Evolutionary conservation across 1,140 invertebrate species (phyloP), one percentile per base, ranked within the genome.

Genomic region (Diachasma alloeum): DNA sequence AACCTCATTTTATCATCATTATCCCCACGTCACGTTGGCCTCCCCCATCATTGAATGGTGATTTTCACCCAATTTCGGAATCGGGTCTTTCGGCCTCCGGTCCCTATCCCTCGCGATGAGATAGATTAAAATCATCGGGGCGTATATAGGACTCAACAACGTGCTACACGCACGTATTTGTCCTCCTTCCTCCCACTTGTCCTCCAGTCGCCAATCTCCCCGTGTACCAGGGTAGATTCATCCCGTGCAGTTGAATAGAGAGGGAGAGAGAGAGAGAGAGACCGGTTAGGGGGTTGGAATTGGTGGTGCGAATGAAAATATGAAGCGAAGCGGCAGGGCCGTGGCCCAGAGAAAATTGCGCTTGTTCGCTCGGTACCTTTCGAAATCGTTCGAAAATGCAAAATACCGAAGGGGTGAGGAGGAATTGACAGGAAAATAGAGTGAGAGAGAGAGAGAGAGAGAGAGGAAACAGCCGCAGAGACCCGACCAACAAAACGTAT

Each of bases 321-420:
- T 73, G 66, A 76, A 76, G 63, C 19, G 68, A 70, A 22, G 48
- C 42, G 44, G 24, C 19, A 37, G 31, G 59, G 39, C 17, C 63
- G 74, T 70, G 53, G 72, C 42, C 74, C 46, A 56, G 74, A 75
- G 79, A 77, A 80, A 78, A 78, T 80, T 78, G 77, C 72, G 59
- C 77, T 78, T 74, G 79, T 75, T 74, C 70, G 72, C 68, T 44
- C 39, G 74, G 74, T 76, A 66, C 63, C 74, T 74, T 77, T 68
- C 59, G 66, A 74, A 80, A 80, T 80, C 53, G 76, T 42, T 74
- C 66, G 79, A 80, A 80, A 80, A 80, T 80, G 74, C 75, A 75
- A 80, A 80, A 78, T 70, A 68, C 48, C 63, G 67, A 70, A 42
- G 10, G 24, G 44, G 19, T 13, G 24, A 39, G 19, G 22, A n/a